Evolutionary conservation across 2,888 invertebrate genomes (phyloP).

Genomic region (Protophormia terraenovae): DNA sequence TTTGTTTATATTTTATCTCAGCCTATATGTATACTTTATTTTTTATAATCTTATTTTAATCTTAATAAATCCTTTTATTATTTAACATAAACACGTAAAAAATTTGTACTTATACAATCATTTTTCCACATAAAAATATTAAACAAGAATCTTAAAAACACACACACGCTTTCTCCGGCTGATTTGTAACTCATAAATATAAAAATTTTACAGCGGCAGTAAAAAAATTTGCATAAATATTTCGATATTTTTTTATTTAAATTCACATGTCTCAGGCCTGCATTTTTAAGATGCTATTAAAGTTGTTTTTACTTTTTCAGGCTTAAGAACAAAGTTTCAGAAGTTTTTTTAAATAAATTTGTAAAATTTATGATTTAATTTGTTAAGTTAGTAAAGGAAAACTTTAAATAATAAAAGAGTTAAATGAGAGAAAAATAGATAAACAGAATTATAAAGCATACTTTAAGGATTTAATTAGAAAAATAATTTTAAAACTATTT

Average conservation of each 20-base stretch:
- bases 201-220: neutral
- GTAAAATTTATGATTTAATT: neutral
- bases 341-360: neutral
- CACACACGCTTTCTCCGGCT: neutral
- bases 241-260: neutral
- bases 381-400: too few relatives aligned
- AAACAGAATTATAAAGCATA: too few relatives aligned
- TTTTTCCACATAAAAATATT: neutral
- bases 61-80: conserved; percentile 17
- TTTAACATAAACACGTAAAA: conserved; percentile 2
- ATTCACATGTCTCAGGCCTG: neutral
- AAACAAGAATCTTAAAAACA: neutral
- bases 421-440: too few relatives aligned
- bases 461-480: too few relatives aligned
- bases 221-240: neutral
- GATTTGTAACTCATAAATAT: conserved; percentile 7
- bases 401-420: too few relatives aligned
- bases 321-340: neutral
- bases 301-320: neutral
- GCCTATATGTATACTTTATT: neutral
- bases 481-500: too few relatives aligned
- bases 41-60: conserved; percentile 9
- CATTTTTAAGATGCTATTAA: neutral
- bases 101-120: neutral
- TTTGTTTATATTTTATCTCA: neutral